Conservation (phyloP, 2,888 invertebrate species). For the Clitarchus hookeri region DNA sequence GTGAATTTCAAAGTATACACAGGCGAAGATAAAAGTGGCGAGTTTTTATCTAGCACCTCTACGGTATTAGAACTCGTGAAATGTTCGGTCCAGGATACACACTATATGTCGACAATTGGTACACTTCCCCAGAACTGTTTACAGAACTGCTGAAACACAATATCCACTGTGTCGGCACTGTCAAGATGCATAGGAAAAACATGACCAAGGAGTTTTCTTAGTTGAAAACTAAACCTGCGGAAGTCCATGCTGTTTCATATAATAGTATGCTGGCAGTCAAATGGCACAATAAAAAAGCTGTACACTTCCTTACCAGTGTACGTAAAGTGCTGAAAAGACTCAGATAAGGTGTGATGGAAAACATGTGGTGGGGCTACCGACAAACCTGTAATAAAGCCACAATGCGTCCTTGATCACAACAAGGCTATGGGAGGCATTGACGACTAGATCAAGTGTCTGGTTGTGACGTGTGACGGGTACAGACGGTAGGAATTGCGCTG, state of each 20-base stretch:
- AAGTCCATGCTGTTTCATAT: not conserved
- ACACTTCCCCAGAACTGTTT: too few species aligned
- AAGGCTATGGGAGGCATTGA: slow-evolving; percentile 44
- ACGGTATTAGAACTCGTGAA: not conserved
- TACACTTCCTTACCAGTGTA: slow-evolving; percentile 41
- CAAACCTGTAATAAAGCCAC: slow-evolving; percentile 39
- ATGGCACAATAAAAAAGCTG: slow-evolving; percentile 42
- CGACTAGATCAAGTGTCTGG: slow-evolving; percentile 40
- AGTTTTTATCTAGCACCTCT: not conserved
- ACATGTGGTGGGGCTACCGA: not conserved
- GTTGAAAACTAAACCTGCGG: not conserved
- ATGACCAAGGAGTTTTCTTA: too few species aligned
- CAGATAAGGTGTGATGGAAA: slow-evolving; percentile 26
- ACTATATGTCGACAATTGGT: too few species aligned
- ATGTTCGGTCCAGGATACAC: not conserved
- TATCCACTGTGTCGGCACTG: too few species aligned
- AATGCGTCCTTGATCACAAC: slow-evolving; percentile 43
- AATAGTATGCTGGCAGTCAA: slow-evolving; percentile 27
- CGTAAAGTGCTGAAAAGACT: slow-evolving; percentile 34
- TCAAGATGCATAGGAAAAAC: too few species aligned
- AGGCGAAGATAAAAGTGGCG: slow-evolving; percentile 22
- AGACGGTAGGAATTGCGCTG: too few species aligned
- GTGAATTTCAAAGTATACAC: slow-evolving; percentile 32
- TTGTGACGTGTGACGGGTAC: too few species aligned
- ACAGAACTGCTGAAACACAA: too few species aligned